phyloP scores from a whole-genome alignment of 1,140 invertebrate genomes.

The Papilio glaucus region DNA sequence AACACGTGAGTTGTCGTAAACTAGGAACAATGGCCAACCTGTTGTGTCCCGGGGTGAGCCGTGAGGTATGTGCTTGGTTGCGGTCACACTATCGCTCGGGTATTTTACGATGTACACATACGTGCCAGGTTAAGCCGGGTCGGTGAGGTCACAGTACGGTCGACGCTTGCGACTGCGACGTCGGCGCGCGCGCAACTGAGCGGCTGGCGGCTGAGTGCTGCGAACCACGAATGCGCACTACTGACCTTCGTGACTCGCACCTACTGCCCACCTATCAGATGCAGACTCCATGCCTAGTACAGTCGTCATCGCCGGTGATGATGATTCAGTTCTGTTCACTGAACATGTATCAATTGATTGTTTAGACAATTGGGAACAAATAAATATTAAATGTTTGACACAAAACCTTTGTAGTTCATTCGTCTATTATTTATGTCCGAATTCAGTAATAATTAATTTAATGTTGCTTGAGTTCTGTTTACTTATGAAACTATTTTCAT shows the following conservation, averaged over 20 bases:
- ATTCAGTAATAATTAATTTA: no score
- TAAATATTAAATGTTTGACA: no score
- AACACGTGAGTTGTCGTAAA: conserved; percentile 47
- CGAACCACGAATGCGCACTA: conserved; percentile 47
- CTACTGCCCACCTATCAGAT: conserved; percentile 28
- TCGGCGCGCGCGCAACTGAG: conserved; percentile 50
- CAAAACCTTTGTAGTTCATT: no score
- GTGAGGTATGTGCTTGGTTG: not conserved
- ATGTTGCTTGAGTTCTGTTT: no score
- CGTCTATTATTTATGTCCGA: no score
- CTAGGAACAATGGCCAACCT: conserved; percentile 46
- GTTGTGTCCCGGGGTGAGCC: conserved; percentile 4
- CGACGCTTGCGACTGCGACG: conserved; percentile 45
- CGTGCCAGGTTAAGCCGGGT: conserved; percentile 15
- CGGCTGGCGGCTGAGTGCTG: conserved; percentile 59
- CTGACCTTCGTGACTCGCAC: conserved; percentile 48
- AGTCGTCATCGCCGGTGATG: not conserved
- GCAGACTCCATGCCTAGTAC: not conserved
- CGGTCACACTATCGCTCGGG: not conserved
- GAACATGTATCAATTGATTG: no score
- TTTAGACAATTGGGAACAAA: no score
- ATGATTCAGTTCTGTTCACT: not conserved
- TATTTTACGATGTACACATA: conserved; percentile 30
- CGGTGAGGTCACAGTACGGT: not conserved
- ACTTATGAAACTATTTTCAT: no score